Base-by-base conservation (phyloP, 2,888 invertebrate species). In the Platerodrilus igneus region DNA sequence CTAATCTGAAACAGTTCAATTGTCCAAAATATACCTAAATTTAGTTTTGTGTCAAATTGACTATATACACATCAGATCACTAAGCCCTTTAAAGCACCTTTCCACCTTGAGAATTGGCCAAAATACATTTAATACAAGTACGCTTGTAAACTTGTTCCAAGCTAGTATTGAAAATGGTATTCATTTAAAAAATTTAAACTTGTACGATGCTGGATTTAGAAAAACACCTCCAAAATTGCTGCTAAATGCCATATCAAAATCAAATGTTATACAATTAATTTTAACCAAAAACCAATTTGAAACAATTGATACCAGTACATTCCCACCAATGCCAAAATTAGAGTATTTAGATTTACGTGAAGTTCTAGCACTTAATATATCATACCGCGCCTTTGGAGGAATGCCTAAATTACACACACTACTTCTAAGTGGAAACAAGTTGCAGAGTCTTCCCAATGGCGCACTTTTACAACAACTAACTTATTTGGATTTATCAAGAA, bases 241-340 rank as follows among this genome's bases (percentile, higher is more conserved):
- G 4, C 58, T 79, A 52, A 58, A 71, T 38, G 64, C 71, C 1
- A 71, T 79, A 30, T 72, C 75, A 4, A 61, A 68, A 9, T 70
- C 75, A 0, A 73, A 71, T 2, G 68, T 78, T 22, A 70, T 64
- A 16, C 60, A 63, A 28, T 59, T 79, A 25, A 66, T 65, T 34
- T 54, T 79, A 22, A 66, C 73, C 0, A 60, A 70, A 31, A 79
- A 79, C 54, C 76, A 76, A 50, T 77, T 79, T 52, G 76, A 77
- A 62, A 57, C 69, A 1, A 68, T 79, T 4, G 53, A 56, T 7
- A 66, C 71, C 6, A 63, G 71, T n/a, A 60, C 65, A 3, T 79
- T 79, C 55, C 77, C 78, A 2, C 38, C 35, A 23, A 78, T 79
- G 77, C 61, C 67, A 0, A 72, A 74, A 41, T 62, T 81, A 34